Evolutionary conservation across 2,888 invertebrate genomes (phyloP).

Genomic region (Aplocera efformata): DNA sequence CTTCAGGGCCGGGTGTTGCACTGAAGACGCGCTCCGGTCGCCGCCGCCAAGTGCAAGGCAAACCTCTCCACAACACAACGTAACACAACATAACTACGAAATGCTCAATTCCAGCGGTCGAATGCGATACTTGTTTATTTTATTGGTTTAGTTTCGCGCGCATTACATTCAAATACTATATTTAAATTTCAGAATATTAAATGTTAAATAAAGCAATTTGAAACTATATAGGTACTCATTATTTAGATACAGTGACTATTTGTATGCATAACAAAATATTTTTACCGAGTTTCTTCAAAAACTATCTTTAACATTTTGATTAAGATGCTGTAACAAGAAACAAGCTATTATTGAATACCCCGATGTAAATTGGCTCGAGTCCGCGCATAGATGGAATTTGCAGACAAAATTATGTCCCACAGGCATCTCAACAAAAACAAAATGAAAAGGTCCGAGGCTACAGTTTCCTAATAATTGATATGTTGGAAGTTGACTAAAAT

Average conservation of each 20-base stretch:
- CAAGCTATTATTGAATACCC: constrained; percentile 14
- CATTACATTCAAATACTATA: constrained; percentile 8
- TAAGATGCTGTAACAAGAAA: constrained; percentile 24
- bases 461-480: constrained; percentile 17
- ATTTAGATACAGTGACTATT: no score
- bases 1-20: constrained; percentile 57
- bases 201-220: no score
- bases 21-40: constrained; percentile 50
- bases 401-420: constrained; percentile 50
- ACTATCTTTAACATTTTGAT: constrained; percentile 13
- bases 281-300: no score
- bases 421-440: constrained; percentile 41
- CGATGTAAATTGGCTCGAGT: constrained; percentile 32
- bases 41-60: constrained; percentile 58
- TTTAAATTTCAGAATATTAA: no score
- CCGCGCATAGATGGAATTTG: constrained; percentile 53
- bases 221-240: no score
- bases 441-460: constrained; percentile 31
- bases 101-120: constrained; percentile 22
- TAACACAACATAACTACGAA: constrained; percentile 56
- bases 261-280: no score
- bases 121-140: constrained; percentile 21
- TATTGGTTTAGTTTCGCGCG: constrained; percentile 7
- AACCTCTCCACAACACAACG: constrained; percentile 45
- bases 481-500: neutral